A percentile compares a stretch with the other conserved stretches of the same genome.
Evolutionary conservation across 2,888 invertebrate species (phyloP).

Genomic region (Dicycla oo): DNA sequence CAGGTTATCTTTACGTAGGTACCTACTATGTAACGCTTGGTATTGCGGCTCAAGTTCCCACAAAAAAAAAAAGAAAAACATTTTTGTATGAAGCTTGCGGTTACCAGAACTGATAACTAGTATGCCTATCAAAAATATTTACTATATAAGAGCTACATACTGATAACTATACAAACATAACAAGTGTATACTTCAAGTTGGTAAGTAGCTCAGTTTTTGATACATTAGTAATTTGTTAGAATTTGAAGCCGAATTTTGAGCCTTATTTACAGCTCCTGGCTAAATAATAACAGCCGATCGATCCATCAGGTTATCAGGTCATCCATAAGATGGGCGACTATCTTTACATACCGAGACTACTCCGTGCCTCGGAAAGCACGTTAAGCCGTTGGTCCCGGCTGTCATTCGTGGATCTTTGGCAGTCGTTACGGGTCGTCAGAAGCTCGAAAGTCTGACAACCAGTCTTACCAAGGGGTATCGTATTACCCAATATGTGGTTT

Average conservation of each 20-base stretch:
- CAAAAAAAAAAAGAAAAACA: not conserved
- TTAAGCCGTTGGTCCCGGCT: too few species aligned
- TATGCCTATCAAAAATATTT: not conserved
- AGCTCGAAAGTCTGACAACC: too few species aligned
- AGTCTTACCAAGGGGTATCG: too few species aligned
- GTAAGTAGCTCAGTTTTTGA: not conserved
- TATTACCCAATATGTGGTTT: too few species aligned
- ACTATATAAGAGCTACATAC: constrained; percentile 5
- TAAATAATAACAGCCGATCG: too few species aligned
- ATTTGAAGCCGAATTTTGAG: not conserved
- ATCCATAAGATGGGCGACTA: too few species aligned
- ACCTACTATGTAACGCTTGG: not conserved
- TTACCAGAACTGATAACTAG: constrained; percentile 14
- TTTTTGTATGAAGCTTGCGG: not conserved
- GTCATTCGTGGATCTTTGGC: too few species aligned
- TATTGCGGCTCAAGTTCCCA: constrained; percentile 1
- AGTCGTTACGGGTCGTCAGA: too few species aligned
- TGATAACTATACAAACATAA: not conserved
- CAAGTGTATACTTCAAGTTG: not conserved
- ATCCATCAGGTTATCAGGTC: too few species aligned
- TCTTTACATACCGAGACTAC: too few species aligned
- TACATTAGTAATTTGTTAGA: not conserved
- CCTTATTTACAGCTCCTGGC: too few species aligned
- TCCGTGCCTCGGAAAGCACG: too few species aligned
- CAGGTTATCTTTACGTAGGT: constrained; percentile 74